Base-by-base conservation (phyloP, 2,888 invertebrate genomes). In the Parnassius apollo region DNA sequence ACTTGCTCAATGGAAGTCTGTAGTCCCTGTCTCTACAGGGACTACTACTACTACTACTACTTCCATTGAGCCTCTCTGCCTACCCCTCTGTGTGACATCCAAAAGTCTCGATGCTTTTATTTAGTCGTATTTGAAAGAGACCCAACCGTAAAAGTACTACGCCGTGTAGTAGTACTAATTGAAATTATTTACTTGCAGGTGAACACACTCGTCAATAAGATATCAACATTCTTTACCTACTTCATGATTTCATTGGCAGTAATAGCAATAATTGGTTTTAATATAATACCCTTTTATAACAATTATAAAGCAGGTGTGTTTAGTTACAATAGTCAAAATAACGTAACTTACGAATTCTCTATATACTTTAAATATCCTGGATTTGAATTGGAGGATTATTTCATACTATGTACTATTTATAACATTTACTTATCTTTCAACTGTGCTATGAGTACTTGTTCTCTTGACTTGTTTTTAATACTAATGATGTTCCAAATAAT, bases 401-500 rank as follows among this genome's bases (percentile, higher is more conserved):
- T 68, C n/a, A 54, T 51, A 13, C 9, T 64, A 3, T 56, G 2
- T 61, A 63, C 48, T n/a, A 55, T 59, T 42, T 59, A 63, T 22
- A 59, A 55, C 45, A 8, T 35, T 12, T 63, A 63, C 35, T 0
- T 68, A 9, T 56, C 66, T 7, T 62, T 59, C 18, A 51, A 9
- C 42, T 66, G 66, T 46, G 18, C 58, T 2, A 13, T 50, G 2
- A 44, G 25, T 50, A 18, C 69, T 12, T 66, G 62, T 48, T 42
- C 65, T 9, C 60, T 62, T 12, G 71, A 70, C 51, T 59, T 69
- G 18, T 59, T 66, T 35, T 11, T 70, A 9, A 59, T 57, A 9
- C 18, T 71, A 8, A 56, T 70, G 48, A 60, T 68, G 12, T 64
- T 71, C 42, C 69, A 71, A 65, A 61, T 71, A 10, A 65, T 70